Evolutionary conservation across 2,113 vertebrate genomes (phyloP), one percentile per base, ranked within the genome.

Genomic region (Argyrosomus japonicus): DNA sequence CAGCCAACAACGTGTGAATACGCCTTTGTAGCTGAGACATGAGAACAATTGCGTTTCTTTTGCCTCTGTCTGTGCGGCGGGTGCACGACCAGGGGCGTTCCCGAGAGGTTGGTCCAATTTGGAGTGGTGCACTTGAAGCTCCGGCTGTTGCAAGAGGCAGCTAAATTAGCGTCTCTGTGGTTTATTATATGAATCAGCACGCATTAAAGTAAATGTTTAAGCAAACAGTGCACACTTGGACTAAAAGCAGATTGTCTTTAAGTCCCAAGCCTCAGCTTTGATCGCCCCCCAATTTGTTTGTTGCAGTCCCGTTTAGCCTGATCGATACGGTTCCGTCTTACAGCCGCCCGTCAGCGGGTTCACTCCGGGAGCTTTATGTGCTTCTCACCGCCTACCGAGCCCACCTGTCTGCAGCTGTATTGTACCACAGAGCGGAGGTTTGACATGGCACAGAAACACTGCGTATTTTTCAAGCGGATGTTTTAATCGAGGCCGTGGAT

Each of bases 81-180:
- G 91, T 94, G 92, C 93, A 88, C 91, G 93, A 89, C 91, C 92
- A 94, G 91, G 95, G 95, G 93, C 90, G 93, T 93, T 89, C 89
- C 92, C 93, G 89, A 77, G 91, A 87, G 91, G 92, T 82, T 81
- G 92, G 88, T 87, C 89, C 89, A 77, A 84, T 91, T 69, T 87
- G 91, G 93, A 92, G 81, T 88, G 70, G 84, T 88, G 81, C 85
- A 89, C 87, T 87, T 87, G 77, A 91, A 82, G 87, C 90, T 93
- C 84, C 60, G 68, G 84, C 83, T 87, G 90, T 89, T 83, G 67
- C 70, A 40, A 86, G 70, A 82, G 79, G 68, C 74, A 73, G 87
- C 68, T 83, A 84, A 73, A 91, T 67, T n/a, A 15, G 32, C 19
- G 13, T 43, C 32, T 45, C 7, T 14, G 58, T 36, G 32, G 4